A percentile compares a stretch with the other conserved stretches of the same genome.
Conservation (phyloP, 2,888 invertebrate species). For the Drosophila acutilabella region DNA sequence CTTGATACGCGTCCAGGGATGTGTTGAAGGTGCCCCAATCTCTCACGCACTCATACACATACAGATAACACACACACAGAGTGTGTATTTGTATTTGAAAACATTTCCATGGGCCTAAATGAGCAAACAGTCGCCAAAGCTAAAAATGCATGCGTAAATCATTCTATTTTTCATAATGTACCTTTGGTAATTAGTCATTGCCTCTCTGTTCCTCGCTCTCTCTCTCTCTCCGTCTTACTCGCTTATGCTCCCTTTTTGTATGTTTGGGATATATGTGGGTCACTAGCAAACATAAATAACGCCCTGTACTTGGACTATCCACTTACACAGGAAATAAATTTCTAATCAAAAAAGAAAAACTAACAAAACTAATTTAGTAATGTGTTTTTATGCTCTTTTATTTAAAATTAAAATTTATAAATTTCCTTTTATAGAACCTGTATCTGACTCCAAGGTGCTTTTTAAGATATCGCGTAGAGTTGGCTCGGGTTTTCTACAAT, state of each 20-base stretch:
- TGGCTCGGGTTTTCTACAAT: no score
- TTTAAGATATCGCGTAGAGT: no score
- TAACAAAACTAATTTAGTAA: no score
- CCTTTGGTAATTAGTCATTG: constrained; percentile 41
- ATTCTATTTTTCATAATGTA: constrained; percentile 28
- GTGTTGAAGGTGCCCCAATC: constrained; percentile 72
- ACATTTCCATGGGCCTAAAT: constrained; percentile 14
- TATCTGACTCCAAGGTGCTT: no score
- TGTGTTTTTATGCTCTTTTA: no score
- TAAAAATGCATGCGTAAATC: constrained; percentile 19
- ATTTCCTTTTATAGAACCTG: no score
- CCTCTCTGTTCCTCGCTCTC: constrained; percentile 13
- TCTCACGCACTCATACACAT: constrained; percentile 27
- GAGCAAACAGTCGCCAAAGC: constrained; percentile 1
- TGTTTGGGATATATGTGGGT: constrained; percentile 55
- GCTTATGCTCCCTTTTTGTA: constrained; percentile 3
- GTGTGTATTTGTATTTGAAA: constrained; percentile 4
- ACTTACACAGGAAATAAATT: constrained; percentile 35
- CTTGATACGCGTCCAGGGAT: constrained; percentile 83
- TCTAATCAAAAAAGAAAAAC: no score
- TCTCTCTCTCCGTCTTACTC: neutral
- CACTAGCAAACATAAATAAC: constrained; percentile 71
- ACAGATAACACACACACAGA: constrained; percentile 27
- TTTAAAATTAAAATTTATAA: no score
- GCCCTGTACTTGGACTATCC: constrained; percentile 37